phyloP scores from a whole-genome alignment of 2,888 invertebrate species.

The Acanthosepion pharaonis region DNA sequence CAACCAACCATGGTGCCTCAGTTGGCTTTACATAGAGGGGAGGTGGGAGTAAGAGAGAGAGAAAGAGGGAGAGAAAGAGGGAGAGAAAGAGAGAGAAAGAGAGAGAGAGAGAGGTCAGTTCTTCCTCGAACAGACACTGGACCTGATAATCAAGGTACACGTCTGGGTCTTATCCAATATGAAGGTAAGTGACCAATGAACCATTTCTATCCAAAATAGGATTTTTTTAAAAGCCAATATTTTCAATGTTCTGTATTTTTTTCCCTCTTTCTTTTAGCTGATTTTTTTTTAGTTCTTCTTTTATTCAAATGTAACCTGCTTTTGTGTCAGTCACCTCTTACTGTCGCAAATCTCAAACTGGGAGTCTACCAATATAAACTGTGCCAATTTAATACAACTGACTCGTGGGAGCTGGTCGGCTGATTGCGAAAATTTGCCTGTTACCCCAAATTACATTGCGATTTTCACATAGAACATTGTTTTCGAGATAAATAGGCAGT shows the following conservation, averaged over 20 bases:
- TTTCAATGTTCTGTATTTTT: too few relatives aligned
- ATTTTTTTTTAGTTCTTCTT: background rate
- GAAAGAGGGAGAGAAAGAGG: background rate
- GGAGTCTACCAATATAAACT: background rate
- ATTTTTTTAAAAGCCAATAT: too few relatives aligned
- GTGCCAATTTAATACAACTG: background rate
- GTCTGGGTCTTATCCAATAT: background rate
- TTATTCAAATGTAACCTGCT: background rate
- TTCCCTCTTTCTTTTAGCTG: too few relatives aligned
- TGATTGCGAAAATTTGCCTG: background rate
- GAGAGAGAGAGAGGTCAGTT: constrained; percentile 17
- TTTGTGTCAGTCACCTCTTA: background rate
- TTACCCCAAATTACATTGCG: background rate
- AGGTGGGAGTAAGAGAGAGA: background rate
- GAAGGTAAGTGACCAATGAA: background rate
- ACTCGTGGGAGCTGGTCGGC: constrained; percentile 24
- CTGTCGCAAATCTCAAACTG: background rate
- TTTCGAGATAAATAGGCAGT: too few relatives aligned
- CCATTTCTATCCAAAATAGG: background rate
- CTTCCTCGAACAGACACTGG: background rate
- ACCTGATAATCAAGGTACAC: background rate
- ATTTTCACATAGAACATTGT: background rate
- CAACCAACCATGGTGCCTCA: background rate
- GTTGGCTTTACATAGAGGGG: background rate
- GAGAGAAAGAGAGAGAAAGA: background rate